Evolutionary conservation across 2,113 vertebrate species (phyloP), one percentile per base, ranked within the genome.

Genomic region (Coregonus clupeaformis): DNA sequence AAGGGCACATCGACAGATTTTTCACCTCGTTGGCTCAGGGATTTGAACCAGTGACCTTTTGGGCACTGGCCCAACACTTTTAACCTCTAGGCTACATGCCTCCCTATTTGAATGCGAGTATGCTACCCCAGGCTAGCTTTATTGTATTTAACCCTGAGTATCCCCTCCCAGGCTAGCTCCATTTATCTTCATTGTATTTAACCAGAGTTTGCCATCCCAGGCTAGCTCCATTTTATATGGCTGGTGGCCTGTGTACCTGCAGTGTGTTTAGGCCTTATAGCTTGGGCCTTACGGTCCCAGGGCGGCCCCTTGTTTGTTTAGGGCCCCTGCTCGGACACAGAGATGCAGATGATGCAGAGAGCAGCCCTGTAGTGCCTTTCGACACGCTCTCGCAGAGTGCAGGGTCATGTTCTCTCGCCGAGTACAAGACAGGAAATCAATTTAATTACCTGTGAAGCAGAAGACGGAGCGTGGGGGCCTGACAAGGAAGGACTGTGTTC

Each of bases 371-470:
- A 95, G 94, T 94, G 92, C 85, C 93, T 94, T 94, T 93, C 90
- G 87, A 96, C 88, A 92, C 91, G 94, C 94, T 83, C 93, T 86
- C 88, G 87, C 87, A 87, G 92, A 94, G 93, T 96, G 94, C 95
- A 94, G 94, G 94, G 94, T 95, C 97, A 94, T 97, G 95, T 97
- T 97, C 95, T 94, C 93, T 91, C 49, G 71, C 93, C 92, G 94
- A 95, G 94, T 97, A 98, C 96, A 98, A 97, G 97, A 99, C 96
- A 98, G 96, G 96, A 99, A 98, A 99, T 99, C 97, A 95, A 98
- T 98, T 97, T 98, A 99, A 98, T 99, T 99, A 98, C 96, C 95
- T 97, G 94, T 96, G 97, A 97, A 97, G 95, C 95, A 94, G 92
- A 94, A 97, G 96, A 96, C 89, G 91, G 94, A 92, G 93, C 94